Base-by-base conservation (phyloP, 2,888 invertebrate species). In the Drosophila borborema region DNA sequence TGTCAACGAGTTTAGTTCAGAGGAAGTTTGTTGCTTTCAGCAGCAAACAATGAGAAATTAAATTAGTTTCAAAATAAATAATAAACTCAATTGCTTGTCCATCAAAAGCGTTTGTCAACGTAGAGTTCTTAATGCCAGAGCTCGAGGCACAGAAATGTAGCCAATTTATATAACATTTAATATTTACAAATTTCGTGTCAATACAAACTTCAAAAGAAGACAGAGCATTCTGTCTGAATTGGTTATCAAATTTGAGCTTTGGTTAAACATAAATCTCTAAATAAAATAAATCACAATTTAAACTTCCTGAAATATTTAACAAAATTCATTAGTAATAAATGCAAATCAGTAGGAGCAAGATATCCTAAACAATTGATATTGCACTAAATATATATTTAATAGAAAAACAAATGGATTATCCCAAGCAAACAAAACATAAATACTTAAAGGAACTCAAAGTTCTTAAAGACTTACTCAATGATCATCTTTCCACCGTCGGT, bases 121-220 rank as follows among this genome's bases (percentile, higher is more conserved):
- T 18, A 1, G 18, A 51, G 3, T 34, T 7, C 14, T 14, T 18
- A 51, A 49, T n/a, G 49, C 3, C 31, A 18, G 7, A 34, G 49
- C 34, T 51, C 18, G 34, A 12, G 34, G 34, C 49, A n/a, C 49
- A n/a, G 48, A 0, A 49, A n/a, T 31, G 1, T 49, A 10, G 49
- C 10, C 49, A 34, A 12, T 20, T 36, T 8, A 51, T 8, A 7
- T 14, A 18, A 18, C 34, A 51, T 34, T 51, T 20, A 36, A 36
- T 36, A 36, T 51, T 51, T 36, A 36, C 18, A 36, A 36, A 51
- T 36, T 20, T 20, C 20, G 34, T 51, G 20, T 36, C 51, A 51
- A 51, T 18, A 18, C 8, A 1, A 18, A 51, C 7, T 51, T 51
- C 18, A 18, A 36, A 16, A 6, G 28, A 31, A 31, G 2, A 10